Evolutionary conservation across 2,113 vertebrate genomes (phyloP).

Genomic region (Tangachromis dhanisi): DNA sequence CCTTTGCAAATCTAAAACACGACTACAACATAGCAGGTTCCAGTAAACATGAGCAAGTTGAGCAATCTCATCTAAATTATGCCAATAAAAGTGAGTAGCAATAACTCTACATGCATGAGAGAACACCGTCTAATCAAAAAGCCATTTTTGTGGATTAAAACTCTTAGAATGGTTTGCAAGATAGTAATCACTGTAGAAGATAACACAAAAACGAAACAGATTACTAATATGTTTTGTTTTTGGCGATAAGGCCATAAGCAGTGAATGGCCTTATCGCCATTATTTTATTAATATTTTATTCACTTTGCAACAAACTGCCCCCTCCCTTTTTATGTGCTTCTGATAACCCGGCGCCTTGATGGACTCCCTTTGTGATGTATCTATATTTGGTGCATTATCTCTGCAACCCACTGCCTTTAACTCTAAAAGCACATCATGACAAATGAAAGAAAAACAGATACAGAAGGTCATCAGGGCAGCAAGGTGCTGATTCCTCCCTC

Average conservation of each 20-base stretch:
- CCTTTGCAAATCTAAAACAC: not conserved
- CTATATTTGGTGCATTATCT: not conserved
- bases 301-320: not conserved
- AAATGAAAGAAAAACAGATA: slow-evolving; percentile 18
- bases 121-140: not conserved
- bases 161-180: not conserved
- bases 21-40: not conserved
- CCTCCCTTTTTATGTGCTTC: not conserved
- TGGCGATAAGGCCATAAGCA: not conserved
- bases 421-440: not conserved
- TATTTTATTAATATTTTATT: not conserved
- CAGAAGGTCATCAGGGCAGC: not conserved
- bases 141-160: not conserved
- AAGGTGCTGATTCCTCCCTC: not conserved
- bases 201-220: not conserved
- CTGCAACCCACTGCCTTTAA: not conserved
- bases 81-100: not conserved
- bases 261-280: accelerated
- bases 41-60: not conserved
- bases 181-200: not conserved
- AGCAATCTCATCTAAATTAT: not conserved
- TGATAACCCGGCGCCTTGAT: not conserved
- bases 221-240: not conserved
- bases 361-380: not conserved
- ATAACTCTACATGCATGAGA: not conserved